Evolutionary conservation across 2,113 vertebrate genomes (phyloP), one percentile per base, ranked within the genome.

Genomic region (Sterrhoptilus dennistouni): DNA sequence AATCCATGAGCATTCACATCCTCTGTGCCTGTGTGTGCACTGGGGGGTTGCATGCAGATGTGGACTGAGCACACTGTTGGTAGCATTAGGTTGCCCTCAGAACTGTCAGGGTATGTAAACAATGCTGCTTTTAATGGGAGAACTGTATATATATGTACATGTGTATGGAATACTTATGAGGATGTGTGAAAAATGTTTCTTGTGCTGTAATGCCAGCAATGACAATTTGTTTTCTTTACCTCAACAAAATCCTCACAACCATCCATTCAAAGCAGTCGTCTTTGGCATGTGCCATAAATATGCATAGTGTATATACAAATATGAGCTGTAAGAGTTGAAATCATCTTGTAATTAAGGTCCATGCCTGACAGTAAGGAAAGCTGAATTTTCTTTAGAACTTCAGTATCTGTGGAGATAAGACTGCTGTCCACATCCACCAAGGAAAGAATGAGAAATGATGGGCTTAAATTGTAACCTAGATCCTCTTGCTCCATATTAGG

Each of bases 341-440:
- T 95, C 4, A 77, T 89, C 83, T 75, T 81, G 85, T 84, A 92
- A 94, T 96, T 96, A 95, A 94, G 76, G 85, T 83, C 76, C 56
- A 49, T 0, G 2, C 25, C 52, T 95, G 66, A 74, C 75, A 90
- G 61, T 44, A 68, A 90, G 25, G 35, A 66, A 87, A 93, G 80
- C 38, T 91, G 86, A 91, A 87, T 95, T 93, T 89, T 38, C 83
- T 71, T 63, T 93, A 89, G 66, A 74, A 71, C 70, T 84, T 75
- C 8, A 2, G 33, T 59, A 50, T 91, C 45, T 93, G 75, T 83
- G 82, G 63, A 92, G 86, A 92, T 71, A 95, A 89, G 57, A 45
- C 59, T 83, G 70, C 40, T 77, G 50, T 77, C 83, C 79, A 35
- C 8, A 10, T 74, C 68, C 35, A 88, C 71, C n/a, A 52, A 54